Conservation (phyloP, 1,140 invertebrate genomes). For the Odontomachus brunneus region DNA sequence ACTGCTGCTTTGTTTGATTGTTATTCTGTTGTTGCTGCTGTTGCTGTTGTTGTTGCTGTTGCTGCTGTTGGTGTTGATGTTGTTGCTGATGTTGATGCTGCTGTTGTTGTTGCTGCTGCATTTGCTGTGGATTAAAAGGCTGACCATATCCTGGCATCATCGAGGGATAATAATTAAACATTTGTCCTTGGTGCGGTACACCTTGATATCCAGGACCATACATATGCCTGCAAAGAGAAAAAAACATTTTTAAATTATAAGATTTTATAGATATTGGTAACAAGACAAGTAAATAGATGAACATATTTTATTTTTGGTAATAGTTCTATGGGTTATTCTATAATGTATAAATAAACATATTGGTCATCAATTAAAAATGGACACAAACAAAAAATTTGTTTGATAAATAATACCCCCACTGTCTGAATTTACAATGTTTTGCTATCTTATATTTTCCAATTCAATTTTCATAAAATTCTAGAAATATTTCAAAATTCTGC, state of each 20-base stretch:
- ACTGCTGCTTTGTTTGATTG: conserved; percentile 77
- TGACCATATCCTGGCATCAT: conserved; percentile 82
- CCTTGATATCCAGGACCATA: conserved; percentile 80
- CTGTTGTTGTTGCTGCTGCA: conserved; percentile 75
- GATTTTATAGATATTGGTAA: neutral
- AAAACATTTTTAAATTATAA: neutral
- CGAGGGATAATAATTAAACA: conserved; percentile 82
- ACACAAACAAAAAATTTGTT: neutral
- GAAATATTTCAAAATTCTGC: no score
- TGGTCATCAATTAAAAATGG: no score
- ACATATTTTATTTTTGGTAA: neutral
- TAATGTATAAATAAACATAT: no score
- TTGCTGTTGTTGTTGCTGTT: conserved; percentile 73
- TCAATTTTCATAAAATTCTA: neutral
- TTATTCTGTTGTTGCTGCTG: conserved; percentile 76
- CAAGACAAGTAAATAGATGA: neutral
- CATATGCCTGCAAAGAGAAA: conserved; percentile 79
- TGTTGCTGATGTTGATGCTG: conserved; percentile 77
- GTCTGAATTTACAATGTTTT: no score
- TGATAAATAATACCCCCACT: no score
- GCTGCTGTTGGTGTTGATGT: conserved; percentile 70
- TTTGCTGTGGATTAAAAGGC: conserved; percentile 80
- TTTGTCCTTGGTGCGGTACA: conserved; percentile 78
- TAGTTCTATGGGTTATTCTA: neutral
- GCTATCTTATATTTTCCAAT: no score